phyloP scores from a whole-genome alignment of 2,888 invertebrate genomes.

The Tachystola acroxantha region DNA sequence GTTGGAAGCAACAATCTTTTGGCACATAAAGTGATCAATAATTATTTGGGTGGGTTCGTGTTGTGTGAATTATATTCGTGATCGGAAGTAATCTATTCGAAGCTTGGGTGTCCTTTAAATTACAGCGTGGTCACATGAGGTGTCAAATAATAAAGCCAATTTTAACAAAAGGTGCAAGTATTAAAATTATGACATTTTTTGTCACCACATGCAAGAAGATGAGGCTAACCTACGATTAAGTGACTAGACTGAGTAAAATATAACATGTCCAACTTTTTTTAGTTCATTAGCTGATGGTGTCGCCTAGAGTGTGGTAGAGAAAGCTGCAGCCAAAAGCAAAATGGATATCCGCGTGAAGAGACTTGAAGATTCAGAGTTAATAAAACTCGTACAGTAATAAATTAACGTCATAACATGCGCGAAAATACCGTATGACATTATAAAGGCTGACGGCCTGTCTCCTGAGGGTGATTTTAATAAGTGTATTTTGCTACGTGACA shows the following conservation, averaged over 20 bases:
- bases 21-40: slow-evolving; percentile 31
- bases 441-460: slow-evolving; percentile 8
- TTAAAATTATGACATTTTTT: slow-evolving; percentile 1
- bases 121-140: slow-evolving; percentile 28
- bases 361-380: slow-evolving; percentile 6
- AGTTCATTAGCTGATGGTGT: neutral
- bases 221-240: neutral
- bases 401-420: slow-evolving; percentile 6
- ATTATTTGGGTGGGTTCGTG: slow-evolving; percentile 23
- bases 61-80: slow-evolving; percentile 34
- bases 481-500: slow-evolving; percentile 19
- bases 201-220: neutral
- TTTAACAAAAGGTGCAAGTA: neutral
- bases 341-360: neutral
- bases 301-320: slow-evolving; percentile 2
- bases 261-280: neutral
- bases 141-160: slow-evolving; percentile 28
- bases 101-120: slow-evolving; percentile 34
- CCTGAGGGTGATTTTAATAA: slow-evolving; percentile 17
- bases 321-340: neutral
- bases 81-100: slow-evolving; percentile 56
- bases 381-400: slow-evolving; percentile 2
- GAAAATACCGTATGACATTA: slow-evolving; percentile 8
- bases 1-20: slow-evolving; percentile 39
- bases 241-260: neutral